Percentiles rank a stretch among this genome's conserved stretches.
These are phyloP conservation scores for Staurois parvus DNA, from an alignment of 2,797 vertebrate species.

Conservation along the genomic window DNA sequence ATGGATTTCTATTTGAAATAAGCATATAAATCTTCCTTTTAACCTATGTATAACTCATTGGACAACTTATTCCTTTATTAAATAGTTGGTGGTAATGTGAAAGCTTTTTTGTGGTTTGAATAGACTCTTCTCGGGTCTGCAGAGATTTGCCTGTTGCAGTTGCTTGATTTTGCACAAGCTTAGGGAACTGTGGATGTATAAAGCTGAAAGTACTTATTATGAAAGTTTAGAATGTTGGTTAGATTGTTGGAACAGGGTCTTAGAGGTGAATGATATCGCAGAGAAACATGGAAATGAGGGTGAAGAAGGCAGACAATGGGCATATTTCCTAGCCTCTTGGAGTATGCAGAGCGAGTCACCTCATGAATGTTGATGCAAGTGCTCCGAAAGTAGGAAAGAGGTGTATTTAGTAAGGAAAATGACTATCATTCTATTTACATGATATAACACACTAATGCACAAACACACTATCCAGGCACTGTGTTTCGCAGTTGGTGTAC, in stretches of 20 bases:
- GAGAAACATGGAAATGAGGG: not conserved
- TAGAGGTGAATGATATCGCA: not conserved
- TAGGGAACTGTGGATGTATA: not conserved
- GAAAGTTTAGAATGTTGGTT: not conserved
- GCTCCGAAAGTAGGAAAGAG: not conserved
- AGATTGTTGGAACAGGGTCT: not conserved
- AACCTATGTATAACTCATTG: too few species aligned
- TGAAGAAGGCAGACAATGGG: not conserved
- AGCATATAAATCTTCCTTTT: too few species aligned
- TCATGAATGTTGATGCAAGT: not conserved
- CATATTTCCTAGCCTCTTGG: not conserved
- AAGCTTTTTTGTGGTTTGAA: not conserved
- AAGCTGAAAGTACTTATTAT: not conserved
- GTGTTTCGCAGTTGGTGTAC: not conserved
- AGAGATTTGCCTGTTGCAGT: not conserved
- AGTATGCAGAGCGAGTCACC: not conserved
- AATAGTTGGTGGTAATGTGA: too few species aligned
- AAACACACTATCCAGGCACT: too few species aligned
- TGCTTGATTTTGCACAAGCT: too few species aligned
- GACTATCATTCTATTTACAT: too few species aligned
- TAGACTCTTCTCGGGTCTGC: not conserved
- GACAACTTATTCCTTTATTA: not conserved
- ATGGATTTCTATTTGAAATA: too few species aligned
- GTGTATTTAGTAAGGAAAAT: too few species aligned
- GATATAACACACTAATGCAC: too few species aligned